Percentiles rank a stretch among this genome's conserved stretches.
These are phyloP conservation scores for Myrmophylax atrothorax DNA, from an alignment of 2,113 vertebrate species.

Conservation along the genomic window DNA sequence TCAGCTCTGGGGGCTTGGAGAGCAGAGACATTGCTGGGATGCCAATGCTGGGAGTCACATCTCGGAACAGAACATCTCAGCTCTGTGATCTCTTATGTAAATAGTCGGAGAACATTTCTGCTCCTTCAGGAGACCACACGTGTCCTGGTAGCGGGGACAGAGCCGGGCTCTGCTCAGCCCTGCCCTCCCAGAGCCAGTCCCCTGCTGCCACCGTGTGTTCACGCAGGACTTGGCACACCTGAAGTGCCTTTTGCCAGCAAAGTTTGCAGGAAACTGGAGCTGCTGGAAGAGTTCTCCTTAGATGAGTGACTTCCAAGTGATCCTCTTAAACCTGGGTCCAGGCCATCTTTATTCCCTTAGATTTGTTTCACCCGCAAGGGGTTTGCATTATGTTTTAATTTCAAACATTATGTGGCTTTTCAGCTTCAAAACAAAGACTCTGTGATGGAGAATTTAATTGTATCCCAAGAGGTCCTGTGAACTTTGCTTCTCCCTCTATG, in stretches of 20 bases:
- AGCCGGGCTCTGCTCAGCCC: not conserved
- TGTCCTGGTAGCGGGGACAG: not conserved
- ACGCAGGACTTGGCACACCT: not conserved
- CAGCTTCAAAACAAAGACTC: not conserved
- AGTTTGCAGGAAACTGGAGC: not conserved
- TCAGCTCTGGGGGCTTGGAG: not conserved
- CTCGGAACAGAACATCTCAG: not conserved
- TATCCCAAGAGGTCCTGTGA: not conserved
- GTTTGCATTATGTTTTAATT: not conserved
- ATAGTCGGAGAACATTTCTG: not conserved
- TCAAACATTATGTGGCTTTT: not conserved
- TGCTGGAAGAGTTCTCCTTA: not conserved
- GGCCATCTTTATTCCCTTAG: not conserved
- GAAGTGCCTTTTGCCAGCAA: not conserved
- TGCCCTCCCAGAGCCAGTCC: not conserved
- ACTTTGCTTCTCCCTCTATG: not conserved
- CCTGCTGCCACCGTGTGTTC: constrained; percentile 68
- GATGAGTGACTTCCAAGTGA: accelerated
- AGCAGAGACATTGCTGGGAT: not conserved
- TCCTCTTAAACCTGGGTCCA: not conserved
- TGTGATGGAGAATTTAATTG: not conserved
- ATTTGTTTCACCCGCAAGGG: accelerated
- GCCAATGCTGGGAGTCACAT: not conserved
- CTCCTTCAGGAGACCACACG: not conserved
- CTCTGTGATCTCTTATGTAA: not conserved